Base-by-base conservation (phyloP, 1,140 invertebrate species). In the Popillia japonica region DNA sequence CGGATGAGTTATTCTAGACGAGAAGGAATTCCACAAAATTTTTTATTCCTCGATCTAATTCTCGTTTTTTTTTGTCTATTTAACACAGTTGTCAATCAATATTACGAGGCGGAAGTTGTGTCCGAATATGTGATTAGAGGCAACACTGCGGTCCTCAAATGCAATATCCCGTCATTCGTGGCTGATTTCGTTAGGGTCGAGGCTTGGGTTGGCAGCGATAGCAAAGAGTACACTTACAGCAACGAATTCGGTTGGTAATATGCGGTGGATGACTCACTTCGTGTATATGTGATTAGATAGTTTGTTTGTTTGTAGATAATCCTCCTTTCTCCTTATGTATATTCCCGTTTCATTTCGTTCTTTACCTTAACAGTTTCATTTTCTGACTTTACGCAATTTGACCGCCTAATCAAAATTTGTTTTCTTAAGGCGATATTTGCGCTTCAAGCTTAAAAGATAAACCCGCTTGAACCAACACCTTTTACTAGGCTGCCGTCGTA, bases 91-190 rank as follows among this genome's bases (percentile, higher is more conserved):
- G 94, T 97, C 41, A 94, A 93, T 84, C 95, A 96, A 86, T 94
- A 94, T 86, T 98, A 97, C 87, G 94, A 96, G 86, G 93, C 96
- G 22, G 94, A 96, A 87, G 94, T 96, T 74, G 93, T 96, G n/a
- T 96, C 96, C 55, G 96, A 96, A 84, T 97, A 97, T 87, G 95
- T 97, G 34, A 97, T 97, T 83, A 91, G 94, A 77, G 96, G 96
- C 74, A 97, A 97, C 87, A 94, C 96, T 64, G 96, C 96, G 22
- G 94, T 98, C 72, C 87, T 98, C 55, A 97, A 96, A 87, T 98
- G 96, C 87, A 95, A 93, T 81, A 96, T 98, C 82, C 97, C 96
- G 17, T 94, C 93, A 77, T 98, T 96, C 87, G 95, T 97, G 55
- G 92, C 94, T 61, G 96, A 97, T 89, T 98, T 96, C 86, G 94